These are phyloP conservation scores for Trachythela sp. DNA, from an alignment of 64 coral and sea anemone species.

Conservation along the genomic window DNA sequence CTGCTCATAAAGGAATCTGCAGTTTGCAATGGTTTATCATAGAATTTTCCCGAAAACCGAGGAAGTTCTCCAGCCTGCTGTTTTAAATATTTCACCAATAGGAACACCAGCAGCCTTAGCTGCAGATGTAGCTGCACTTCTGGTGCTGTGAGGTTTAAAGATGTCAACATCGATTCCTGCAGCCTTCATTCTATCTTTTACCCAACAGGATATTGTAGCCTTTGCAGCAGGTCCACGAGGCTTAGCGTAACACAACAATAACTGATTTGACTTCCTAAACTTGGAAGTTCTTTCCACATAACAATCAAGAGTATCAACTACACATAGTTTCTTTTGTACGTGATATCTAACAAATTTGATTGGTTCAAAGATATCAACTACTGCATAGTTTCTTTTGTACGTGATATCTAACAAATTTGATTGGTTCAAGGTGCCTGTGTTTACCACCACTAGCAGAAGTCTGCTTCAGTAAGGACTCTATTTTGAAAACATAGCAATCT, in stretches of 20 bases:
- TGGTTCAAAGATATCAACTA: conserved; percentile 24
- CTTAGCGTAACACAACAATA: conserved; percentile 45
- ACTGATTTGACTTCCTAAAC: conserved; percentile 41
- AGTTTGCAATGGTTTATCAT: conserved; percentile 39
- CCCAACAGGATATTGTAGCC: conserved; percentile 54
- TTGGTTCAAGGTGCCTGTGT: conserved; percentile 38
- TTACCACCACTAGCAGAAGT: conserved; percentile 34
- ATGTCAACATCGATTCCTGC: conserved; percentile 42
- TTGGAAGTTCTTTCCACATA: conserved; percentile 50
- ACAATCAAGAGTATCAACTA: conserved; percentile 35
- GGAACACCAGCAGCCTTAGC: conserved; percentile 46
- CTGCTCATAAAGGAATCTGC: conserved; percentile 14
- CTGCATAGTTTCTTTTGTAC: conserved; percentile 28
- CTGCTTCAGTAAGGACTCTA: conserved; percentile 27
- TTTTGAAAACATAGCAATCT: conserved; percentile 29
- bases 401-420: conserved; percentile 42
- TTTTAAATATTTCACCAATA: conserved; percentile 43
- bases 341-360: conserved; percentile 48
- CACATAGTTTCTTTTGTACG: conserved; percentile 26
- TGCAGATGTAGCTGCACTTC: conserved; percentile 48
- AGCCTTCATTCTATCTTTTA: conserved; percentile 42
- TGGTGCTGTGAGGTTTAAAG: conserved; percentile 48
- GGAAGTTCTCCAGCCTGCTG: conserved; percentile 54
- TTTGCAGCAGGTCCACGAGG: conserved; percentile 53
- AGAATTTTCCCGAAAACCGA: conserved; percentile 51